Conservation (phyloP, 2,797 vertebrate species). For the Enteromius treurensis region DNA sequence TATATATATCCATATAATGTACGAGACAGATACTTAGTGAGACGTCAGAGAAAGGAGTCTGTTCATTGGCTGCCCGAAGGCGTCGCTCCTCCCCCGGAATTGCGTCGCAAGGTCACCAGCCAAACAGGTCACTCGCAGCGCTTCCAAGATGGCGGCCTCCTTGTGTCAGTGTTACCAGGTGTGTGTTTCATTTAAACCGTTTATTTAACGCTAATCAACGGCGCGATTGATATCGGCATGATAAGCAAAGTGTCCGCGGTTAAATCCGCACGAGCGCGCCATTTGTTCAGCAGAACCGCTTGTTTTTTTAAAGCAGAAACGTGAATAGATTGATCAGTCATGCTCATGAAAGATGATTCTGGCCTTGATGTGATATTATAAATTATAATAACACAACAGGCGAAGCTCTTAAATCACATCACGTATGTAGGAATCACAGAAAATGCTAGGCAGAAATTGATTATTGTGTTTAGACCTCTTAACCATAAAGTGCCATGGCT, state of each 20-base stretch:
- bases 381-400: background rate
- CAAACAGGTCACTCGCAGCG: slow-evolving; percentile 53
- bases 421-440: background rate
- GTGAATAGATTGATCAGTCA: slow-evolving; percentile 12
- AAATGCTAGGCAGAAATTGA: background rate
- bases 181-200: slow-evolving; percentile 53
- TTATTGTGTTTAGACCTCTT: background rate
- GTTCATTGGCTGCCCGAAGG: slow-evolving; percentile 10
- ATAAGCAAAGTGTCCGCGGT: background rate
- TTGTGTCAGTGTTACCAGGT: slow-evolving; percentile 82
- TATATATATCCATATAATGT: no score
- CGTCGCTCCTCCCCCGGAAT: slow-evolving; percentile 25
- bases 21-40: background rate
- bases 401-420: background rate
- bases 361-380: background rate
- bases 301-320: slow-evolving; percentile 4
- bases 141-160: slow-evolving; percentile 82
- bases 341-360: slow-evolving; percentile 28
- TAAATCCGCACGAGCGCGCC: background rate
- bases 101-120: slow-evolving; percentile 58
- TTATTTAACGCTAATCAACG: background rate
- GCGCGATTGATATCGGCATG: background rate
- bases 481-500: background rate
- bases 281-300: background rate
- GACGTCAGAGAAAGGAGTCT: background rate